Percentiles rank a stretch among this genome's conserved stretches.
These are phyloP conservation scores for Chamaetylas fuelleborni DNA, from an alignment of 2,113 vertebrate genomes.

Conservation along the genomic window DNA sequence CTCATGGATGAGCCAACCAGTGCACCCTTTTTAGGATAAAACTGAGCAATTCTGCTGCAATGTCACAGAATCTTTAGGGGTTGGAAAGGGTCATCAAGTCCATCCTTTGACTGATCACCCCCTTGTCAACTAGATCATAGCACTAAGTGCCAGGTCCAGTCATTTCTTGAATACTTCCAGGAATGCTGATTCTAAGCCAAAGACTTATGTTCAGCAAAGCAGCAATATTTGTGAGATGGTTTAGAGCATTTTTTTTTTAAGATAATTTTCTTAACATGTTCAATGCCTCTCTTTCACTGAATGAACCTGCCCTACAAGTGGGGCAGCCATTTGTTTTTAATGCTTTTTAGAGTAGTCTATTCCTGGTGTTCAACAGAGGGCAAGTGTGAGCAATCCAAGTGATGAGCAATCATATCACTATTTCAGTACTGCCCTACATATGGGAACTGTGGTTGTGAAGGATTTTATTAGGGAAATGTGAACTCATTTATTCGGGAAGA, in stretches of 20 bases:
- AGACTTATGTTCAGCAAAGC: neutral
- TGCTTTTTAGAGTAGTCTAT: neutral
- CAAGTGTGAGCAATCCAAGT: neutral
- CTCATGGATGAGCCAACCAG: rapidly evolving
- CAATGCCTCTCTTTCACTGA: neutral
- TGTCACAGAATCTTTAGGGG: neutral
- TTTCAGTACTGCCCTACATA: neutral
- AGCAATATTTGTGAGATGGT: neutral
- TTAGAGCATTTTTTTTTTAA: neutral
- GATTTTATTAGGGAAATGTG: neutral
- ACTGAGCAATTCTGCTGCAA: neutral
- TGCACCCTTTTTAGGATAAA: neutral
- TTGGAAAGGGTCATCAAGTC: neutral
- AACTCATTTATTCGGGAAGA: neutral
- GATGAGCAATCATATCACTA: neutral
- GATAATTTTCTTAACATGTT: neutral
- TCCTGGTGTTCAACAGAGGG: neutral
- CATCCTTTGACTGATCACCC: neutral
- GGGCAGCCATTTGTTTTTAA: neutral
- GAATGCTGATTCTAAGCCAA: neutral
- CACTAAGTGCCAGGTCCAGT: rapidly evolving
- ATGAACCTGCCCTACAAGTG: neutral
- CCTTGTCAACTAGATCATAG: neutral
- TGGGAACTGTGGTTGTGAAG: neutral
- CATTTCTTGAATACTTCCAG: neutral